These are phyloP conservation scores for Spisula subtruncata DNA, from an alignment of 2,888 invertebrate species.

Conservation along the genomic window DNA sequence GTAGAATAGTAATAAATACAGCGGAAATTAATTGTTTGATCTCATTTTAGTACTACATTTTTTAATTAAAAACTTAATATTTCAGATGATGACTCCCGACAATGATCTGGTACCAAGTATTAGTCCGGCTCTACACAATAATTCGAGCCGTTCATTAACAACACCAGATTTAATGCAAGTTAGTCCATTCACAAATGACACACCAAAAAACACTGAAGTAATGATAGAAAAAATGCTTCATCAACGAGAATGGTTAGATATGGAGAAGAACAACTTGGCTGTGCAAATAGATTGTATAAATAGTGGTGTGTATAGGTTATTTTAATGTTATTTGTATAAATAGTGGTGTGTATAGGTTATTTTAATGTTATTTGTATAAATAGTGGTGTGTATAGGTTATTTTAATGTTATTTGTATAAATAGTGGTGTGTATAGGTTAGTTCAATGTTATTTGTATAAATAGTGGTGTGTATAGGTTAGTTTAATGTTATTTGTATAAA, in stretches of 20 bases:
- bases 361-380: too few relatives aligned
- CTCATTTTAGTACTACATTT: too few relatives aligned
- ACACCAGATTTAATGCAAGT: conserved; percentile 65
- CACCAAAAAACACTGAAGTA: conserved; percentile 5
- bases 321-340: too few relatives aligned
- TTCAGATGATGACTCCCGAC: conserved; percentile 32
- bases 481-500: too few relatives aligned
- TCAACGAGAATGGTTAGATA: conserved; percentile 28
- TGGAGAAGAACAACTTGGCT: conserved; percentile 5
- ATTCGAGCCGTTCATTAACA: neutral
- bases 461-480: too few relatives aligned
- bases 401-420: too few relatives aligned
- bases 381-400: too few relatives aligned
- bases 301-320: neutral
- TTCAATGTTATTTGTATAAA: too few relatives aligned
- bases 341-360: too few relatives aligned
- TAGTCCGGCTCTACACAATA: conserved; percentile 42
- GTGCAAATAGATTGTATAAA: neutral
- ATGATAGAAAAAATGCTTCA: neutral
- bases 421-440: too few relatives aligned
- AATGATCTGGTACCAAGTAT: conserved; percentile 53
- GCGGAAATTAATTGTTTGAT: too few relatives aligned
- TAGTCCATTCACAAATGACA: conserved; percentile 48
- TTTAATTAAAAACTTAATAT: neutral
- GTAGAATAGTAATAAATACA: too few relatives aligned